A percentile compares a stretch with the other conserved stretches of the same genome.
These are phyloP conservation scores for Dendrolimus pini DNA, from an alignment of 2,888 invertebrate genomes.

Conservation along the genomic window DNA sequence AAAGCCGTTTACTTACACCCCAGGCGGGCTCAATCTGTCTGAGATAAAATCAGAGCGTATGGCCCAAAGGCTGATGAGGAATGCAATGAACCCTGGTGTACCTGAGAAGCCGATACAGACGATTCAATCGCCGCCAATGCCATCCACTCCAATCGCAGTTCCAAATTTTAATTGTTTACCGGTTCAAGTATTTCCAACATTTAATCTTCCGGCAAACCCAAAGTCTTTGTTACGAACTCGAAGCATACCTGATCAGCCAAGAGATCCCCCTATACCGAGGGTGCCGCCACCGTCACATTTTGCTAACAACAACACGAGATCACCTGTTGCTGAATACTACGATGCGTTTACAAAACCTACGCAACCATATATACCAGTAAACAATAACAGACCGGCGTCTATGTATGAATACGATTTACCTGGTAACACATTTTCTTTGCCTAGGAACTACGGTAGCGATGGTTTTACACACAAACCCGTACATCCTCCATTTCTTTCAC, in stretches of 20 bases:
- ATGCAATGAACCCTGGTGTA: constrained; percentile 81
- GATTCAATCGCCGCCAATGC: constrained; percentile 64
- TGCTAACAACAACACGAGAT: constrained; percentile 24
- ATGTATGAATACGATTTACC: constrained; percentile 34
- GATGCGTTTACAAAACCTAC: constrained; percentile 32
- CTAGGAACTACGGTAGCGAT: constrained; percentile 34
- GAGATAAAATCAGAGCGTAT: constrained; percentile 94
- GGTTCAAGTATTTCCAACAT: constrained; percentile 76
- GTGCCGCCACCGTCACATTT: constrained; percentile 22
- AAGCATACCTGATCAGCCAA: constrained; percentile 46
- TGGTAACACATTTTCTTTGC: constrained; percentile 18
- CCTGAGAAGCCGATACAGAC: constrained; percentile 77
- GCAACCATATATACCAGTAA: constrained; percentile 27
- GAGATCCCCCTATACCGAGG: constrained; percentile 29
- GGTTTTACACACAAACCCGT: constrained; percentile 15
- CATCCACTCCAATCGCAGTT: constrained; percentile 57
- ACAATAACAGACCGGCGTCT: constrained; percentile 38
- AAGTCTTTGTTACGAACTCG: constrained; percentile 66
- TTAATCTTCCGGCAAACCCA: constrained; percentile 83
- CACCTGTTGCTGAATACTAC: constrained; percentile 20
- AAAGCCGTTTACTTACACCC: constrained; percentile 96
- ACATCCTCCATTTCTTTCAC: constrained; percentile 26
- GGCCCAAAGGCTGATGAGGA: constrained; percentile 82
- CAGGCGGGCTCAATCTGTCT: constrained; percentile 93
- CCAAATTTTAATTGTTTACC: constrained; percentile 68